A percentile compares a stretch with the other conserved stretches of the same genome.
Conservation (phyloP, 2,113 vertebrate genomes). For the Mus spicilegus region DNA sequence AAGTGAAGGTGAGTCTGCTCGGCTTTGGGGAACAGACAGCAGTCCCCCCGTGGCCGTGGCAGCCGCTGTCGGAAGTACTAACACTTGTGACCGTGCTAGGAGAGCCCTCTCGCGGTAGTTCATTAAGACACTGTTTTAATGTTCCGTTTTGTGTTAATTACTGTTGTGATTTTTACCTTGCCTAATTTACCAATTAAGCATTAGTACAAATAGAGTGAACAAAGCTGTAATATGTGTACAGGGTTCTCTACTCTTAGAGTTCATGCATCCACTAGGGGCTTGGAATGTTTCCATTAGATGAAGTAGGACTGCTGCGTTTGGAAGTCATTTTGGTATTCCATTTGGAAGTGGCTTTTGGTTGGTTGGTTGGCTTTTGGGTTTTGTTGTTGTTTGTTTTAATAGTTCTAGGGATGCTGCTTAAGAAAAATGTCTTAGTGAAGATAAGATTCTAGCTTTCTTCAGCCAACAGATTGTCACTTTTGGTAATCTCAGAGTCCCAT, state of each 20-base stretch:
- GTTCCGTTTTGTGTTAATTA: not conserved
- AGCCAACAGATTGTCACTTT: not conserved
- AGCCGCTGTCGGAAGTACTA: not conserved
- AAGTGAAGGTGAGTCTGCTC: slow-evolving; percentile 93
- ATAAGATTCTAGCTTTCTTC: slow-evolving; percentile 2
- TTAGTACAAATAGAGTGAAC: not conserved
- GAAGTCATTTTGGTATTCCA: not conserved
- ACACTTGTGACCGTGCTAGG: not conserved
- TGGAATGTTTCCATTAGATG: not conserved
- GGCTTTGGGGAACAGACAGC: not conserved
- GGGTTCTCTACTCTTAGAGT: not conserved
- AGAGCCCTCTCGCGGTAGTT: not conserved
- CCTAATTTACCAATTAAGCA: not conserved
- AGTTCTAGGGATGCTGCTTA: not conserved
- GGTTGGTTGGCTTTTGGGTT: not conserved
- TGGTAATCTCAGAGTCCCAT: slow-evolving; percentile 1
- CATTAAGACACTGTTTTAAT: not conserved
- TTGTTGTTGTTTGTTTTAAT: not conserved
- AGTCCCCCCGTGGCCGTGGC: no score
- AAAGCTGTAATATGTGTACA: not conserved
- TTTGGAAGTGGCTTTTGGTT: not conserved
- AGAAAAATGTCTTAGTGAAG: not conserved
- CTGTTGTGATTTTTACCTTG: not conserved
- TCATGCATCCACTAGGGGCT: not conserved
- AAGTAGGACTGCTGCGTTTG: not conserved